Evolutionary conservation across 2,888 invertebrate genomes (phyloP).

Genomic region (Plagodis pulveraria): DNA sequence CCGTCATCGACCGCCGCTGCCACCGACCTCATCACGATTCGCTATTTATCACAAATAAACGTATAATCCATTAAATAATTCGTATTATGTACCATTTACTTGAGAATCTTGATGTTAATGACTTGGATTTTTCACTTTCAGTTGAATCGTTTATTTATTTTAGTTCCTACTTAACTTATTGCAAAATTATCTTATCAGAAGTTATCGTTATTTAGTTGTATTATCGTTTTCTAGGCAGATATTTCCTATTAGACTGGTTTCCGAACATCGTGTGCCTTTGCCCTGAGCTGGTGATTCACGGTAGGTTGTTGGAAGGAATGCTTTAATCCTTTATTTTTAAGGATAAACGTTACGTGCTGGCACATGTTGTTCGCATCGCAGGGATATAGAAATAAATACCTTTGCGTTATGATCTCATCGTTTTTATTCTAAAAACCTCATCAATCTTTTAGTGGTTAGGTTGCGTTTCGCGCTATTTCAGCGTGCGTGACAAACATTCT

Average conservation of each 20-base stretch:
- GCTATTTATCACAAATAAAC: slow-evolving; percentile 48
- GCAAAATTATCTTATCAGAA: too few species aligned
- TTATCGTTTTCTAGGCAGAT: slow-evolving; percentile 6
- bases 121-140: slow-evolving; percentile 33
- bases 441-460: slow-evolving; percentile 16
- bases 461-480: slow-evolving; percentile 40
- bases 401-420: slow-evolving; percentile 43
- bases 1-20: slow-evolving; percentile 64
- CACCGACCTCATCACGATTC: slow-evolving; percentile 53
- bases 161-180: slow-evolving; percentile 13
- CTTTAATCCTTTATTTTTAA: slow-evolving; percentile 36
- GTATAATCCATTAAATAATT: slow-evolving; percentile 44
- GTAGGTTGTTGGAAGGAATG: slow-evolving; percentile 27
- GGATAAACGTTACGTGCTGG: slow-evolving; percentile 33
- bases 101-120: slow-evolving; percentile 22
- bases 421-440: slow-evolving; percentile 42
- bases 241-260: slow-evolving; percentile 20
- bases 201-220: neutral
- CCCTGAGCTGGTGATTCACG: slow-evolving; percentile 32
- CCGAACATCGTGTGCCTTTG: slow-evolving; percentile 12
- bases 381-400: slow-evolving; percentile 19
- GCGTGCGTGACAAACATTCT: slow-evolving; percentile 48
- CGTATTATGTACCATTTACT: slow-evolving; percentile 33
- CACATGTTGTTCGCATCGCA: slow-evolving; percentile 24
- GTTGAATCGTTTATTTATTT: slow-evolving; percentile 29